Evolutionary conservation across 2,113 vertebrate genomes (phyloP), one percentile per base, ranked within the genome.

Genomic region (Mus musculus): DNA sequence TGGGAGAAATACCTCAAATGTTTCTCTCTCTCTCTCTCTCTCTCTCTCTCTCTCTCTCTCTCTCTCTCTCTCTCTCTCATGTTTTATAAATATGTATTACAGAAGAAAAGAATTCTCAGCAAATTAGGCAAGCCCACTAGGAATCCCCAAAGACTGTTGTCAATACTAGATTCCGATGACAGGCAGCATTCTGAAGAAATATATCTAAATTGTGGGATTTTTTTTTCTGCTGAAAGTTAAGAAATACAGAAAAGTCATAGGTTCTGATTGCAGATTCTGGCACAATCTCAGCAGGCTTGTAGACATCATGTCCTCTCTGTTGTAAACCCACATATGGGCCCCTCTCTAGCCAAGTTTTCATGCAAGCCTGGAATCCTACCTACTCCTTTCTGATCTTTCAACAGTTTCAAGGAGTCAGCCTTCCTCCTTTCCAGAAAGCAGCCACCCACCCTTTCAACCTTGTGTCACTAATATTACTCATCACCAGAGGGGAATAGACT

Each of bases 391-490:
- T 87, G 69, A 96, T 92, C 97, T 98, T 96, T 95, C 95, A 96
- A 91, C 95, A 85, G 91, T 91, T 96, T 92, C 61, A 89, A 89
- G 73, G 87, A 95, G 90, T 91, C 73, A 84, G 86, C 71, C 91
- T 94, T 73, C 65, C 56, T 92, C 94, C 90, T 84, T 97, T 95
- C 96, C 97, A 95, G 96, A 96, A 94, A 97, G 96, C 92, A 97
- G 95, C 78, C 95, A 96, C 96, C 96, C 96, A 96, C 78, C 82
- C 95, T 96, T 97, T 96, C 94, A 97, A 89, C 91, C 96, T 75
- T 78, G 10, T 96, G 94, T 95, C 95, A 89, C 78, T 85, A 69
- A 90, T 71, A 95, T 97, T 84, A 94, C 95, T 97, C 96, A 95
- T 54, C 77, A 80, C 26, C 75, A 84, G 54, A 52, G 65, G 88